Evolutionary conservation across 1,140 invertebrate species (phyloP), one percentile per base, ranked within the genome.

Genomic region (Rhyzopertha dominica): DNA sequence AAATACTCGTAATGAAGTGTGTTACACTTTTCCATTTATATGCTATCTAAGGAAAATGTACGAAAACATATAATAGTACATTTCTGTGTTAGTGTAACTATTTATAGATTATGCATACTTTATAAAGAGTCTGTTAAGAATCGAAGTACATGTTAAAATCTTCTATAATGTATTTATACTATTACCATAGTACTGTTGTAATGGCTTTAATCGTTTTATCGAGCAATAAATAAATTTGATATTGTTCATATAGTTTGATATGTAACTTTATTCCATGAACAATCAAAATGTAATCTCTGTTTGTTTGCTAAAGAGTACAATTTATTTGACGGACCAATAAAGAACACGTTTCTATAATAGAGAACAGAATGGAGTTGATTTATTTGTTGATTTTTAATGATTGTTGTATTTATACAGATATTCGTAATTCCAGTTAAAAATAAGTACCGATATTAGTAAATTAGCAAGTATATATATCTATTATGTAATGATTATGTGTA

Each of bases 271-370:
- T 26, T 26, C n/a, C 24, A 20, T 14, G n/a, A 37, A 23, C n/a
- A n/a, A n/a, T n/a, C n/a, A n/a, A n/a, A n/a, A n/a, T n/a, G n/a
- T n/a, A n/a, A n/a, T n/a, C n/a, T n/a, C n/a, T n/a, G n/a, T n/a
- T n/a, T n/a, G n/a, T n/a, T n/a, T n/a, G n/a, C n/a, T n/a, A n/a
- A n/a, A 40, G 16, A 40, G 37, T 40, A 40, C 37, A 40, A 40
- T 40, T 40, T 25, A 26, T 46, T 37, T 46, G 18, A 39, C 23
- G 43, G 43, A 46, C 43, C 43, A 46, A 46, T 30, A 13, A 46
- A n/a, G n/a, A n/a, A n/a, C n/a, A n/a, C n/a, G n/a, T n/a, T n/a
- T n/a, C n/a, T n/a, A n/a, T n/a, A n/a, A n/a, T n/a, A n/a, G n/a
- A n/a, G n/a, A n/a, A n/a, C n/a, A n/a, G n/a, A n/a, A n/a, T n/a